phyloP scores from a whole-genome alignment of 2,797 vertebrate species.

The Coluber constrictor region DNA sequence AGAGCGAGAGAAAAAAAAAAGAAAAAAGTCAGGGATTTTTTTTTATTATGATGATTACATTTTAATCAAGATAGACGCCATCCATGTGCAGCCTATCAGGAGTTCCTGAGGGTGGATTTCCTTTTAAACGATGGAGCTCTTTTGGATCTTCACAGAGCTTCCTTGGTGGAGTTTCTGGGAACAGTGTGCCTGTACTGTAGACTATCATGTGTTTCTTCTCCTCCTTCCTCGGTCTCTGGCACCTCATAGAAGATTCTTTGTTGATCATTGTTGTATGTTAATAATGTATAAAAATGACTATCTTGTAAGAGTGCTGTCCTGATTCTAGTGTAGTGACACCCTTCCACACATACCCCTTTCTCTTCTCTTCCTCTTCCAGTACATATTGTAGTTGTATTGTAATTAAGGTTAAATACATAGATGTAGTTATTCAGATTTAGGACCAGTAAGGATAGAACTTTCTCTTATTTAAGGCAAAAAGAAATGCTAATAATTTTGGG shows the following conservation, averaged over 20 bases:
- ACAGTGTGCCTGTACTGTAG: slow-evolving; percentile 76
- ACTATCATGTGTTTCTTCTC: slow-evolving; percentile 78
- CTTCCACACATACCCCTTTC: slow-evolving; percentile 72
- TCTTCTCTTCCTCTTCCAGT: slow-evolving; percentile 80
- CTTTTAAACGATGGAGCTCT: neutral
- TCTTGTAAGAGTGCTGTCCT: slow-evolving; percentile 95
- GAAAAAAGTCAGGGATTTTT: slow-evolving; percentile 79
- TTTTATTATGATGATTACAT: slow-evolving; percentile 67
- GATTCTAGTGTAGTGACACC: slow-evolving; percentile 85
- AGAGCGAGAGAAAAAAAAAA: neutral
- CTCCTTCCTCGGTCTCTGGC: slow-evolving; percentile 78
- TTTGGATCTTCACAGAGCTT: neutral
- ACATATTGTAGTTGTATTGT: slow-evolving; percentile 93
- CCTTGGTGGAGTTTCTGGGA: neutral
- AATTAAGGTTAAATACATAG: slow-evolving; percentile 90
- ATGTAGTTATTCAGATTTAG: slow-evolving; percentile 96
- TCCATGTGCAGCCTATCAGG: neutral
- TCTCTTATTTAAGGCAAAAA: slow-evolving; percentile 87
- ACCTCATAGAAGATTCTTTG: slow-evolving; percentile 81
- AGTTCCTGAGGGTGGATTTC: neutral
- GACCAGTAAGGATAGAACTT: slow-evolving; percentile 98
- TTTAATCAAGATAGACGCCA: slow-evolving; percentile 88
- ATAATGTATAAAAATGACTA: slow-evolving; percentile 90
- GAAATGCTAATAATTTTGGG: slow-evolving; percentile 77
- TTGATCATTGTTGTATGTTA: slow-evolving; percentile 88